Conservation (phyloP, 2,888 invertebrate species). For the Lepidonotus clava region DNA sequence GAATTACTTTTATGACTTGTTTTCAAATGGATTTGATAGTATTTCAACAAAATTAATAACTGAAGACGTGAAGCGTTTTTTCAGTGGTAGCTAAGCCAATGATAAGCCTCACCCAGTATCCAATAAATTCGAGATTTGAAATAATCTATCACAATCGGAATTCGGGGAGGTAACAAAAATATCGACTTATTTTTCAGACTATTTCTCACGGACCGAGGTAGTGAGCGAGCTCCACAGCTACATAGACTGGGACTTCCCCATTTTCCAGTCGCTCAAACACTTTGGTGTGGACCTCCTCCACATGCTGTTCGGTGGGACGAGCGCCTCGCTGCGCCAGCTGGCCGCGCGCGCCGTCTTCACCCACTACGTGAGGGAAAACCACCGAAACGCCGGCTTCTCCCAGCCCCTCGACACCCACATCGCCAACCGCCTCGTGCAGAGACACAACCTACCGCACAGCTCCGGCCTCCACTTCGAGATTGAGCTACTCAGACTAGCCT, state of each 20-base stretch:
- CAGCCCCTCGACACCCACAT: not conserved
- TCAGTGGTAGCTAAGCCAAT: too few relatives aligned
- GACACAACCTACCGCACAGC: slow-evolving; percentile 58
- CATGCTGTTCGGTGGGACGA: slow-evolving; percentile 72
- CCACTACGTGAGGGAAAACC: slow-evolving; percentile 68
- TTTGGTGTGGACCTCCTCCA: slow-evolving; percentile 67
- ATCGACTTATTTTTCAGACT: slow-evolving; percentile 69
- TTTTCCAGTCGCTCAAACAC: slow-evolving; percentile 67
- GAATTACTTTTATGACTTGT: too few relatives aligned
- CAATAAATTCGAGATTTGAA: too few relatives aligned
- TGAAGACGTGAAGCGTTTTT: too few relatives aligned
- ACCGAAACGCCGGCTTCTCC: not conserved
- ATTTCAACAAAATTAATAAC: too few relatives aligned
- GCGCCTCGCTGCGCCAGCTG: slow-evolving; percentile 70
- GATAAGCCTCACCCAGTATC: too few relatives aligned
- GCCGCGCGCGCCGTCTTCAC: slow-evolving; percentile 71
- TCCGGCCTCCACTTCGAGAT: slow-evolving; percentile 70
- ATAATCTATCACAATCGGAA: too few relatives aligned
- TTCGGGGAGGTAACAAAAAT: too few relatives aligned
- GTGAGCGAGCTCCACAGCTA: slow-evolving; percentile 69
- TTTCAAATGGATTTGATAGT: too few relatives aligned
- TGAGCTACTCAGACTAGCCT: slow-evolving; percentile 70
- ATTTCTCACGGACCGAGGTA: slow-evolving; percentile 70
- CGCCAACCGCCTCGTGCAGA: slow-evolving; percentile 64
- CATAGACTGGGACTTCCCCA: slow-evolving; percentile 70